Evolutionary conservation across 1,140 invertebrate species (phyloP).

Genomic region (Cotesia glomerata): DNA sequence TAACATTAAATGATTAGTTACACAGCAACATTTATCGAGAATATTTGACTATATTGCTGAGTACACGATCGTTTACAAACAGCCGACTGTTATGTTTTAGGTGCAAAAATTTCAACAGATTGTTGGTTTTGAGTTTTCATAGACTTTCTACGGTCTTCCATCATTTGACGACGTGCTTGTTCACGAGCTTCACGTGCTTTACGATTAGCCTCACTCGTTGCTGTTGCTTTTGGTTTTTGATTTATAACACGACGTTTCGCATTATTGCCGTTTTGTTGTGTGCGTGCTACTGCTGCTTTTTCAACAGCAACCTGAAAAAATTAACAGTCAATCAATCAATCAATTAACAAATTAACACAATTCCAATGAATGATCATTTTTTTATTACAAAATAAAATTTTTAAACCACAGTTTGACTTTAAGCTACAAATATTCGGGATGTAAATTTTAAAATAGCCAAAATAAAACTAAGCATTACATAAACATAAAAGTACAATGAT

Average conservation of each 20-base stretch:
- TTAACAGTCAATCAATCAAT: slow-evolving; percentile 9
- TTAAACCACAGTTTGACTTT: not conserved
- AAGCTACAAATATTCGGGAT: slow-evolving; percentile 28
- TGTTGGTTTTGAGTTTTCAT: slow-evolving; percentile 65
- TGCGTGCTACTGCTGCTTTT: slow-evolving; percentile 27
- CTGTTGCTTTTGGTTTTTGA: slow-evolving; percentile 59
- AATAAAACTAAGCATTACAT: slow-evolving; percentile 43
- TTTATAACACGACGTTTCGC: slow-evolving; percentile 48
- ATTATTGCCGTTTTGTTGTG: slow-evolving; percentile 49
- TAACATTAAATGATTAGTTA: slow-evolving; percentile 4
- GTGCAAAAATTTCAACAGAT: slow-evolving; percentile 69
- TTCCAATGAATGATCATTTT: not conserved
- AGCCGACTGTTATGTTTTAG: slow-evolving; percentile 61
- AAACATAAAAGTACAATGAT: slow-evolving; percentile 49
- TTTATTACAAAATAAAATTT: not conserved
- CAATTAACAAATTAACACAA: not conserved
- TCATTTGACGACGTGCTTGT: slow-evolving; percentile 78
- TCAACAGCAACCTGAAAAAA: slow-evolving; percentile 42
- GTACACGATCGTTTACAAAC: slow-evolving; percentile 1
- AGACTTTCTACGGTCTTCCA: slow-evolving; percentile 77
- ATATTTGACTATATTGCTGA: not conserved
- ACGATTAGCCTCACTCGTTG: slow-evolving; percentile 60
- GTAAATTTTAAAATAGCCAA: slow-evolving; percentile 41
- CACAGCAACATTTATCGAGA: slow-evolving; percentile 20
- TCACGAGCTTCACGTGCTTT: slow-evolving; percentile 72